Evolutionary conservation across 2,113 vertebrate species (phyloP), one percentile per base, ranked within the genome.

Genomic region (Prunella himalayana): DNA sequence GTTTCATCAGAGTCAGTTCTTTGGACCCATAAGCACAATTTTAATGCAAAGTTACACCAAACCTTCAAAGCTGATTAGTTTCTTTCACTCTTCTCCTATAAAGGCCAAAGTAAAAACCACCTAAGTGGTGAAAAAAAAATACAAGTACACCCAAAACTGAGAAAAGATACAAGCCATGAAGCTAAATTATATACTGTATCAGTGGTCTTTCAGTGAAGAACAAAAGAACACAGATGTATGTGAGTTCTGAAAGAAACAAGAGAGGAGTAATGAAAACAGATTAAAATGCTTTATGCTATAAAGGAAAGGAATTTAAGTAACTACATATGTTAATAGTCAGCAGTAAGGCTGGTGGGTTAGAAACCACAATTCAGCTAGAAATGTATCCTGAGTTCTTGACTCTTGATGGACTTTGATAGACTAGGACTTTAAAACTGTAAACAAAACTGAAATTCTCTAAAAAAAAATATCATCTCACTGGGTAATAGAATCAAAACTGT

Each of bases 181-280:
- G 7, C 9, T 25, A 77, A 56, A 91, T 27, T 7, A 64, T 41
- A 49, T 4, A n/a, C 1, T 18, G 1, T 22, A 69, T 42, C 31
- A 56, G 17, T 7, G 6, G 10, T 59, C 27, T 69, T 51, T 33
- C n/a, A 72, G 14, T 19, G 27, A 86, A 68, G 24, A 79, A 68
- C 0, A 6, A 50, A 59, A 41, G 13, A 39, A 51, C 10, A 47
- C 9, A 79, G n/a, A 75, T 50, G 15, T 6, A 63, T 1, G 0
- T 37, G 65, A 47, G 6, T 51, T 66, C 21, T 60, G 41, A 60
- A 82, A 90, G 56, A 2, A 1, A 56, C 9, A 68, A 69, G 25
- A n/a, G 10, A 16, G 14, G 5, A 15, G 10, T 15, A 49, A 57
- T 10, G 31, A 80, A 80, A 72, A 80, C 18, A 44, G 14, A 37